A percentile compares a stretch with the other conserved stretches of the same genome.
These are phyloP conservation scores for Arvicola amphibius DNA, from an alignment of 2,797 vertebrate species.

Conservation along the genomic window DNA sequence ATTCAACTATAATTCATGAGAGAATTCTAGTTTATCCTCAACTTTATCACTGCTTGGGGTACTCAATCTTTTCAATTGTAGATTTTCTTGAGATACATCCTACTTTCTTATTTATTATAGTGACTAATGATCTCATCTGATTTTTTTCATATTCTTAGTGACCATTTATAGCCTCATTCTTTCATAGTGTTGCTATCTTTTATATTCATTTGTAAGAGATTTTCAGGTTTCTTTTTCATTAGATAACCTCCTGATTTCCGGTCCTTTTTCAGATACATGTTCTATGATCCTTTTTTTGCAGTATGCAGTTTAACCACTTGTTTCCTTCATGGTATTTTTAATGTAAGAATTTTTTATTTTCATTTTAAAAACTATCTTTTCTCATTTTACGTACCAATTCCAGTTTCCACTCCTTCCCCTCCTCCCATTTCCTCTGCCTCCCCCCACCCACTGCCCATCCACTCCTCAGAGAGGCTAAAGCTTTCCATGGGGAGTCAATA, in stretches of 20 bases:
- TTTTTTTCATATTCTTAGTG: neutral
- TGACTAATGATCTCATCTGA: neutral
- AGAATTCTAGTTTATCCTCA: neutral
- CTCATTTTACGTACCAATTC: too few species aligned
- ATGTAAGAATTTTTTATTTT: too few species aligned
- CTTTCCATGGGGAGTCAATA: too few species aligned
- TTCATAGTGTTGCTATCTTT: neutral
- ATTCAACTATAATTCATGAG: neutral
- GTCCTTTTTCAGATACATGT: neutral
- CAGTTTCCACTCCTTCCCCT: too few species aligned
- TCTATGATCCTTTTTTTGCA: neutral
- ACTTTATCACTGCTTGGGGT: neutral
- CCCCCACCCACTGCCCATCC: too few species aligned
- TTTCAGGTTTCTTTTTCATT: neutral
- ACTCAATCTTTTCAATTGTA: constrained; percentile 34
- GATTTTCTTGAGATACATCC: neutral
- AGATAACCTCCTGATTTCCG: neutral
- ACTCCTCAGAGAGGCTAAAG: too few species aligned
- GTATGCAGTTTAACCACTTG: neutral
- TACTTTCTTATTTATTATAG: neutral
- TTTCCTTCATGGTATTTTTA: constrained; percentile 9
- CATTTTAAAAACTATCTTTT: too few species aligned
- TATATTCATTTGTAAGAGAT: neutral
- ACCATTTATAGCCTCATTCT: neutral
- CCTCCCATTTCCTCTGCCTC: too few species aligned